Evolutionary conservation across 2,888 invertebrate genomes (phyloP), one percentile per base, ranked within the genome.

Genomic region (Andricus curvator): DNA sequence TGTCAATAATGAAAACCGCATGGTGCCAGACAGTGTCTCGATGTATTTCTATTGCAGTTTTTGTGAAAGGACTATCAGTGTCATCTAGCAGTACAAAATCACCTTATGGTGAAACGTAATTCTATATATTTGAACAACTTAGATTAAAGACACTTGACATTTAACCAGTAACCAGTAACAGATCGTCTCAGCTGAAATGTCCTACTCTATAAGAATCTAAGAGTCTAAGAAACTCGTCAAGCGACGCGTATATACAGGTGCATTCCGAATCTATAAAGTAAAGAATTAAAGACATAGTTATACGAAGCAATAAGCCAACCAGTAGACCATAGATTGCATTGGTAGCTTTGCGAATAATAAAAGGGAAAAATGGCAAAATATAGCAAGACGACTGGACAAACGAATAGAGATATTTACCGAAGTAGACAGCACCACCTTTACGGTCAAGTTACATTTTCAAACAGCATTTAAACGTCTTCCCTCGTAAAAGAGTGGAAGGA

Each of bases 361-460:
- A 51, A 70, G 20, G 25, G 20, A 48, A 51, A 70, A 70, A 70
- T 70, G 70, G 48, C 33, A n/a, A 70, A 51, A 70, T 70, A 51
- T 48, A 51, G 51, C 29, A 70, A 51, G 20, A 51, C 51, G 29
- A 33, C 9, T 70, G 70, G 70, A 70, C 70, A 70, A 70, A 51
- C 70, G 70, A 51, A 70, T 70, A 70, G 70, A 70, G 70, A 70
- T 70, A 70, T 70, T 70, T 70, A 70, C 70, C 70, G 22, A 51
- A 70, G 70, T 70, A 48, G 70, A 70, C 51, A 70, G 70, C 51
- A 70, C 56, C 70, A 70, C 22, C 56, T 60, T 60, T 60, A 60
- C 22, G 56, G 56, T 51, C 48, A 70, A 70, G 70, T 70, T 70
- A 70, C 70, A 70, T 70, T 70, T 70, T 51, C 70, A 51, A 70